These are phyloP conservation scores for Eucera pruinosa DNA, from an alignment of 2,888 invertebrate genomes.

Conservation along the genomic window DNA sequence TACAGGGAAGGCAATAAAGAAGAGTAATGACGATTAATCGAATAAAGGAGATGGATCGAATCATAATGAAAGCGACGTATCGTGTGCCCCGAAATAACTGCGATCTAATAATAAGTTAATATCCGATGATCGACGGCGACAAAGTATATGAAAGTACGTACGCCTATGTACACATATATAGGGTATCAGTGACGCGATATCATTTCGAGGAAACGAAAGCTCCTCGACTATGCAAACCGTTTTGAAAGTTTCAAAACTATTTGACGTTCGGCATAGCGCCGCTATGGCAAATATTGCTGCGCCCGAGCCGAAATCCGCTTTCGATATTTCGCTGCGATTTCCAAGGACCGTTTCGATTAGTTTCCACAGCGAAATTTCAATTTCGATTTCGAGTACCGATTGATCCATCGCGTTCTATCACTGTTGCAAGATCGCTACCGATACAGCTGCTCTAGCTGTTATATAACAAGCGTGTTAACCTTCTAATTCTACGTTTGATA, in stretches of 20 bases:
- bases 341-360: constrained; percentile 51
- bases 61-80: background rate
- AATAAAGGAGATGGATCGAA: background rate
- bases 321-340: constrained; percentile 63
- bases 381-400: constrained; percentile 20
- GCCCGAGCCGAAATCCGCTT: constrained; percentile 59
- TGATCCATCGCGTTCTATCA: background rate
- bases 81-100: background rate
- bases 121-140: constrained; percentile 1
- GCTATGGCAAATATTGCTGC: constrained; percentile 52
- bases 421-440: background rate
- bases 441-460: too few species aligned
- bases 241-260: constrained; percentile 67
- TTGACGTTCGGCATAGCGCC: constrained; percentile 46
- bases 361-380: constrained; percentile 38
- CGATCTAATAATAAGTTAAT: constrained; percentile 37
- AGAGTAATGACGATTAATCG: constrained; percentile 3
- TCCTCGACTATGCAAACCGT: constrained; percentile 53
- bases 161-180: background rate
- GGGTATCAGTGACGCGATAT: constrained; percentile 43
- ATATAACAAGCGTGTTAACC: too few species aligned
- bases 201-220: constrained; percentile 53
- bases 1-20: background rate
- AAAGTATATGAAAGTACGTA: background rate
- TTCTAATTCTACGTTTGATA: too few species aligned